Base-by-base conservation (phyloP, 2,797 vertebrate genomes). In the Eulemur rubriventer region DNA sequence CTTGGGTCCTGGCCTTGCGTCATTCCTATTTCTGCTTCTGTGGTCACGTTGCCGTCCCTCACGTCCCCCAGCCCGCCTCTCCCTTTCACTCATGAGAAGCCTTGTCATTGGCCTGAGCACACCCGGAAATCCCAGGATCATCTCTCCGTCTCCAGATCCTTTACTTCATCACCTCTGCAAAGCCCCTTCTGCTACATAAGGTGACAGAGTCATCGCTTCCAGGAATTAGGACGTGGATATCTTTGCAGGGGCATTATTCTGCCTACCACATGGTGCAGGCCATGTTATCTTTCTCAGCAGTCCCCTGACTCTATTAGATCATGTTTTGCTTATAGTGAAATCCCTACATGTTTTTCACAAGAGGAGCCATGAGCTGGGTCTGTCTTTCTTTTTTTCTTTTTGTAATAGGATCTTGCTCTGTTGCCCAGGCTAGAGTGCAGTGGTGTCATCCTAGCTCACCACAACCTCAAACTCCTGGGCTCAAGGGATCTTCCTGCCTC, bases 251-350 rank as follows among this genome's bases (percentile, higher is more conserved):
- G 1, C 26, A 1, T 35, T 18, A 18, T 17, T 88, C 55, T 69
- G 65, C 72, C 20, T 2, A 59, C 33, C n/a, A 24, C 33, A 41
- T 0, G 12, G 76, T 0, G 1, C 26, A 65, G 35, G 35, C 28
- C n/a, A 10, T 12, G 24, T 18, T 24, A 4, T n/a, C 24, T 41
- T 72, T 82, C 63, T 18, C 7, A 30, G 55, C 3, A n/a, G 22
- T 35, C 38, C 43, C 11, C 1, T 30, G 22, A 43, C 67, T 17
- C 43, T 52, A 5, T 24, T 30, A 55, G 50, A 50, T 85, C 22
- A 35, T 2, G 13, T 43, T 80, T 35, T 80, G 50, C 69, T 59
- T 50, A 28, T 0, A 22, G 35, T 33, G 20, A 57, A 57, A 52
- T 78, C 11, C 46, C 67, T 35, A 85, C 13, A 18, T 7, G 16